phyloP scores from a whole-genome alignment of 2,888 invertebrate genomes.

The Epirrhoe alternata region DNA sequence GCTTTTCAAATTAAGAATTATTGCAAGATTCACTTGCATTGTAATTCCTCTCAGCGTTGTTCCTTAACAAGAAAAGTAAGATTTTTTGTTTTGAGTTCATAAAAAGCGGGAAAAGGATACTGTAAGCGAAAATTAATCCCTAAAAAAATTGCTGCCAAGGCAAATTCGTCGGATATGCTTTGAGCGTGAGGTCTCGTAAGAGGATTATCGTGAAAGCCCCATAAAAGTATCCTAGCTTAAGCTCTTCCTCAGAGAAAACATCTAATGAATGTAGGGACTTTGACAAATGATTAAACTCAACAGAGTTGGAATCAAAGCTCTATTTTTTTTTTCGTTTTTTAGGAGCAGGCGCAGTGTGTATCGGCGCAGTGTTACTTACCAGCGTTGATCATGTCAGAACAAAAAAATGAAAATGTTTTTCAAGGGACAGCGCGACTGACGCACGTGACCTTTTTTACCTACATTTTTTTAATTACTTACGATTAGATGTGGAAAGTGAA shows the following conservation, averaged over 20 bases:
- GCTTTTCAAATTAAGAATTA: no score
- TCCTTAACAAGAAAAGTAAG: background rate
- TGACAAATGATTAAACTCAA: conserved; percentile 1
- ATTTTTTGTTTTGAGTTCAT: background rate
- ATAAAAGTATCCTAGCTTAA: conserved; percentile 32
- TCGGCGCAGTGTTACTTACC: no score
- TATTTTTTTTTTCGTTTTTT: background rate
- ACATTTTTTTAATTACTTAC: no score
- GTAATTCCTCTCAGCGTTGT: background rate
- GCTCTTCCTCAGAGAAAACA: background rate
- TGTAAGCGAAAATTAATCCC: conserved; percentile 13
- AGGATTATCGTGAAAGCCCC: conserved; percentile 36
- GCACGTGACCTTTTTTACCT: no score
- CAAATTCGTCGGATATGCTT: conserved; percentile 32
- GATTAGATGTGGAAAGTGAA: no score
- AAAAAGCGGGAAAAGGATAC: background rate
- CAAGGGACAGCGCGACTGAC: no score
- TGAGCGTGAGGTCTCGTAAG: conserved; percentile 37
- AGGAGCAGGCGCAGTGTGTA: no score
- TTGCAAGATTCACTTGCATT: no score
- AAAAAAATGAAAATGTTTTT: no score
- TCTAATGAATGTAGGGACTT: background rate
- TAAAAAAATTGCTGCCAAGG: conserved; percentile 29
- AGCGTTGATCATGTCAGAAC: no score
- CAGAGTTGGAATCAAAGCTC: background rate